These are phyloP conservation scores for Hyphantria cunea DNA, from an alignment of 1,140 invertebrate genomes.

Conservation along the genomic window DNA sequence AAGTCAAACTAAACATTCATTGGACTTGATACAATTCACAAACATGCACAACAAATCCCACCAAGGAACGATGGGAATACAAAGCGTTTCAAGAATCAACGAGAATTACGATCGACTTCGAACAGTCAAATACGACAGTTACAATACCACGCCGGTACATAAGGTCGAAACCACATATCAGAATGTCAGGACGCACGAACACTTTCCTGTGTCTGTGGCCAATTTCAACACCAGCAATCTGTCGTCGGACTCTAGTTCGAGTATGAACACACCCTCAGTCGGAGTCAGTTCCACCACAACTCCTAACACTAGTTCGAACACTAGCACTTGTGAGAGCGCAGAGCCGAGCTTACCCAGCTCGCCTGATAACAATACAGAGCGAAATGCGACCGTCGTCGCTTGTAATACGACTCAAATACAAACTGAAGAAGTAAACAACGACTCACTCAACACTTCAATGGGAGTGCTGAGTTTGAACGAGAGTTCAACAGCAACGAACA, in stretches of 20 bases:
- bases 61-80: slow-evolving; percentile 50
- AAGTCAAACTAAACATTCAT: slow-evolving; percentile 49
- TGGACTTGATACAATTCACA: slow-evolving; percentile 66
- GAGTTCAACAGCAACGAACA: slow-evolving; percentile 74
- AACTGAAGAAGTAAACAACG: slow-evolving; percentile 47
- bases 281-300: slow-evolving; percentile 70
- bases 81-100: slow-evolving; percentile 52
- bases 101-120: slow-evolving; percentile 58
- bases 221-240: slow-evolving; percentile 60
- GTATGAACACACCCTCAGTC: slow-evolving; percentile 68
- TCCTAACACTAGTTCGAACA: slow-evolving; percentile 70
- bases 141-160: slow-evolving; percentile 50
- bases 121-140: slow-evolving; percentile 57
- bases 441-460: slow-evolving; percentile 61
- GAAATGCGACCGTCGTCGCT: slow-evolving; percentile 51
- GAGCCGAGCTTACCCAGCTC: slow-evolving; percentile 74
- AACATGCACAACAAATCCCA: slow-evolving; percentile 49
- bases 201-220: slow-evolving; percentile 47
- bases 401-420: slow-evolving; percentile 43
- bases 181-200: slow-evolving; percentile 58
- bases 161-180: slow-evolving; percentile 64
- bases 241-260: slow-evolving; percentile 74
- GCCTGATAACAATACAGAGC: slow-evolving; percentile 69
- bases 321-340: slow-evolving; percentile 74
- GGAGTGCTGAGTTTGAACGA: slow-evolving; percentile 66